Percentiles rank a stretch among this genome's conserved stretches.
These are phyloP conservation scores for Mastomys natalensis DNA, from an alignment of 2,113 vertebrate genomes.

Conservation along the genomic window DNA sequence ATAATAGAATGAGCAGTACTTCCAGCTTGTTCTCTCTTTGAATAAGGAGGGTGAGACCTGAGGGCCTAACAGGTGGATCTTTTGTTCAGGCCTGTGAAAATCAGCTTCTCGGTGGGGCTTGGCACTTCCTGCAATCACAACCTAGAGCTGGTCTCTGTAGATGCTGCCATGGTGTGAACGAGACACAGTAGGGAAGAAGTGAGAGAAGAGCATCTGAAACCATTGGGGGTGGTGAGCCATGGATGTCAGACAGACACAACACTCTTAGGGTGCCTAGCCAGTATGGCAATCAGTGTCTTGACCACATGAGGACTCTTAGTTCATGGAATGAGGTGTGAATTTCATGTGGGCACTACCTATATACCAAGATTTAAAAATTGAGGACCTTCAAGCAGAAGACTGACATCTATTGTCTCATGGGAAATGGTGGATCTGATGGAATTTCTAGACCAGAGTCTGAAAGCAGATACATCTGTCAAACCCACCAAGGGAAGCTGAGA, in stretches of 20 bases:
- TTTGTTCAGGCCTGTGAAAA: background rate
- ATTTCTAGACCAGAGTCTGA: background rate
- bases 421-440: background rate
- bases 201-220: background rate
- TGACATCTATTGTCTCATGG: accelerated
- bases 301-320: too few relatives aligned
- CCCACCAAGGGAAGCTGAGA: background rate
- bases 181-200: background rate
- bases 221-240: background rate
- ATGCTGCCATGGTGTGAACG: background rate
- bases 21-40: background rate
- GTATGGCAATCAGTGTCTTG: background rate
- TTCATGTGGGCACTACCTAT: too few relatives aligned
- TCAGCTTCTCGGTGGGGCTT: background rate
- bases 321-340: background rate
- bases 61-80: background rate
- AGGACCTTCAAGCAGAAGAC: background rate
- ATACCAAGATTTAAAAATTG: too few relatives aligned
- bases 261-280: background rate
- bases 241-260: background rate
- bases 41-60: background rate
- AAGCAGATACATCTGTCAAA: background rate
- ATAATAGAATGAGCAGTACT: too few relatives aligned
- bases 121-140: background rate
- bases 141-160: background rate